A percentile compares a stretch with the other conserved stretches of the same genome.
These are phyloP conservation scores for Diadumene lineata DNA, from an alignment of 92 coral and sea anemone genomes.

Conservation along the genomic window DNA sequence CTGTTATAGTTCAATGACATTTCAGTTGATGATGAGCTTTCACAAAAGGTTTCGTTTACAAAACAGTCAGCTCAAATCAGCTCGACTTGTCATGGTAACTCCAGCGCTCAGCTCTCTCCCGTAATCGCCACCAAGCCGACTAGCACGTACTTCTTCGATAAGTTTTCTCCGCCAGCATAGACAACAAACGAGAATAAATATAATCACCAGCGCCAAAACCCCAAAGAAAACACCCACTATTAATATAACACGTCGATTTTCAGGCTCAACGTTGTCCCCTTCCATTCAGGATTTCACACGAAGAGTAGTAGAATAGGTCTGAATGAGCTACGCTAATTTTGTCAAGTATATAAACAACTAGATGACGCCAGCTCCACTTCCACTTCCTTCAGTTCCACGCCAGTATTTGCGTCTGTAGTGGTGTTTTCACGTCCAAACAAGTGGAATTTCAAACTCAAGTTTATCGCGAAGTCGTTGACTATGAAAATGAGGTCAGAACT, in stretches of 20 bases:
- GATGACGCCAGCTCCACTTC: not conserved
- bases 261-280: slow-evolving; percentile 8
- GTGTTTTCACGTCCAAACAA: not conserved
- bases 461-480: not conserved
- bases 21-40: not conserved
- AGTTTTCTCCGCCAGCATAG: slow-evolving; percentile 77
- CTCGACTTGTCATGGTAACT: slow-evolving; percentile 43
- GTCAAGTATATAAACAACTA: not conserved
- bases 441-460: not conserved
- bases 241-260: slow-evolving; percentile 42
- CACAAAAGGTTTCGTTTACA: not conserved
- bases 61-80: slow-evolving; percentile 17
- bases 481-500: not conserved
- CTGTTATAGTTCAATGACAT: not conserved
- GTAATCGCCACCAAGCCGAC: slow-evolving; percentile 49
- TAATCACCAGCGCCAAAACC: slow-evolving; percentile 54
- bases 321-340: not conserved
- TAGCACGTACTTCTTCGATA: slow-evolving; percentile 47
- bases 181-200: slow-evolving; percentile 63
- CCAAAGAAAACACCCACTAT: slow-evolving; percentile 87
- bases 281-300: slow-evolving; percentile 5
- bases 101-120: slow-evolving; percentile 57
- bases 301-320: not conserved
- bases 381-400: no score
- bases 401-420: not conserved